Evolutionary conservation across 2,888 invertebrate genomes (phyloP).

Genomic region (Pseudococcus jackbeardsleyi): DNA sequence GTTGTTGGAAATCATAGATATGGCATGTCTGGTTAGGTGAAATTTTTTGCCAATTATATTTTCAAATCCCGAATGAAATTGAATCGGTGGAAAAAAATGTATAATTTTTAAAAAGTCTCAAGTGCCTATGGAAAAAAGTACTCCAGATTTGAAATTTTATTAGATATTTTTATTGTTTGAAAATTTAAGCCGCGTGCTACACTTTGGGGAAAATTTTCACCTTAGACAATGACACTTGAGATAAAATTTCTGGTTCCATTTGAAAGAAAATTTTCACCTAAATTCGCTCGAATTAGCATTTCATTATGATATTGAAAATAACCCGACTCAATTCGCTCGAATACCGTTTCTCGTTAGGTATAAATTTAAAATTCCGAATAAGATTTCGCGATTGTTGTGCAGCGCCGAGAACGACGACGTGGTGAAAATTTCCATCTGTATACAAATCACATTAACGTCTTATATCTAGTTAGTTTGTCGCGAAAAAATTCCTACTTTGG

Average conservation of each 20-base stretch:
- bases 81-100: background rate
- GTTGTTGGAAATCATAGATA: background rate
- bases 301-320: background rate
- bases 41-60: background rate
- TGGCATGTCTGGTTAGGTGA: background rate
- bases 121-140: background rate
- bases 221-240: background rate
- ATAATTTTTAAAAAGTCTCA: background rate
- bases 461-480: slow-evolving; percentile 6
- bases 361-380: background rate
- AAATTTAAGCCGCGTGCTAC: background rate
- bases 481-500: background rate
- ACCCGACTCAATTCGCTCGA: background rate
- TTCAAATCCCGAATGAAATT: background rate
- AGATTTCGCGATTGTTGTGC: background rate
- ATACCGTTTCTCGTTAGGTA: background rate
- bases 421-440: slow-evolving; percentile 23
- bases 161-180: background rate
- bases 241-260: background rate
- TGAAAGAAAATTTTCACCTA: background rate
- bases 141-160: background rate
- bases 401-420: background rate
- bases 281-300: slow-evolving; percentile 5
- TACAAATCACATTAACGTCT: slow-evolving; percentile 30
- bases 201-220: background rate